Evolutionary conservation across 2,113 vertebrate genomes (phyloP).

Genomic region (Microcebus tavaratra): DNA sequence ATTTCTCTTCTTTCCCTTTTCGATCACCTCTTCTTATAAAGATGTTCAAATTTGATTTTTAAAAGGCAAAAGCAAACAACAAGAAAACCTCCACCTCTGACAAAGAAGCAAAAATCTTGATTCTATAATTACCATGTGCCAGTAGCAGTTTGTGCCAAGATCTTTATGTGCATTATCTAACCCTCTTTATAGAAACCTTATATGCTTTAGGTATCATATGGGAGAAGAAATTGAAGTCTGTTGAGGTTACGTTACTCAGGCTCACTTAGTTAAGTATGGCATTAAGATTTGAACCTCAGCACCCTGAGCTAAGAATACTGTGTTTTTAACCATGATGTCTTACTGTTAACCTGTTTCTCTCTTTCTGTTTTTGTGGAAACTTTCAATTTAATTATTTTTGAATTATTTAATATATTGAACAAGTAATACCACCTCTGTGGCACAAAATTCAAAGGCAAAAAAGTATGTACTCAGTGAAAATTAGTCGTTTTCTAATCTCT

Average conservation of each 20-base stretch:
- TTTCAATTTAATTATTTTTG: constrained; percentile 26
- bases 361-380: background rate
- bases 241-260: background rate
- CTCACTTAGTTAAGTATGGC: background rate
- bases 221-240: background rate
- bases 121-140: background rate
- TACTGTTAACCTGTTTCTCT: background rate
- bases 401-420: constrained; percentile 33
- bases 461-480: background rate
- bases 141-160: background rate
- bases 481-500: background rate
- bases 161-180: background rate
- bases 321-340: background rate
- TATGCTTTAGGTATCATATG: background rate
- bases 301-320: background rate
- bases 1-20: background rate
- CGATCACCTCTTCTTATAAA: background rate
- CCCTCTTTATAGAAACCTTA: background rate
- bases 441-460: constrained; percentile 6
- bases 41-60: background rate
- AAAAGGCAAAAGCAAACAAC: background rate
- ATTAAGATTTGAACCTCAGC: constrained; percentile 41
- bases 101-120: background rate
- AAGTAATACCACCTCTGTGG: background rate
- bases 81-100: background rate